Base-by-base conservation (phyloP, 1,140 invertebrate genomes). In the Nasonia longicornis region DNA sequence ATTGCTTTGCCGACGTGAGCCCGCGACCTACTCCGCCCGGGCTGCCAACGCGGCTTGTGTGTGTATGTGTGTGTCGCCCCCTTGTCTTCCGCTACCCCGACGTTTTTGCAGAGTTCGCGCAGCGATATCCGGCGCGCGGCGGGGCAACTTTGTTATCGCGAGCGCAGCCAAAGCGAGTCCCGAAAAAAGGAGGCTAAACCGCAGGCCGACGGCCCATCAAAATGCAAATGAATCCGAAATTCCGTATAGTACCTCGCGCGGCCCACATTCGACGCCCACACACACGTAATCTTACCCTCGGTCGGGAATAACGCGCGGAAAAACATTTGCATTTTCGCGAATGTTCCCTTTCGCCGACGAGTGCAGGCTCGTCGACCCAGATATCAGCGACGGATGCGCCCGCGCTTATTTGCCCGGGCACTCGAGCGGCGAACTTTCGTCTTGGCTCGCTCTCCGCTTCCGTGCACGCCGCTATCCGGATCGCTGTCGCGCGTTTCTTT, bases 241-340 rank as follows among this genome's bases (percentile, higher is more conserved):
- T 58, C 52, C 52, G 14, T 48, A 48, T 48, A 48, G 8, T 48
- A 48, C 45, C 45, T 1, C 42, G 45, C 45, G 45, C 45, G 20
- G n/a, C 6, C 52, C 20, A 58, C 52, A n/a, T 58, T 58, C 52
- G 52, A n/a, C 20, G 52, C 31, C 31, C 31, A 48, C 3, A 48
- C 12, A 48, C 20, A n/a, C 52, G 16, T 58, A 58, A 58, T 58
- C 52, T 58, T 67, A 29, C 64, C 29, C 10, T 67, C 0, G 12
- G 67, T 20, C 16, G 16, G 16, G 38, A 35, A 31, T 35, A 70
- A 67, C 71, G 42, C 26, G 42, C 66, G 14, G n/a, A 8, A 77
- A 64, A 77, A 77, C 80, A 77, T 81, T 77, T 66, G 35, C 69
- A 71, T 81, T 81, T 48, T 66, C 38, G 52, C 52, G 80, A 81